Evolutionary conservation across 2,113 vertebrate genomes (phyloP).

Genomic region (Gorsachius goisagi): DNA sequence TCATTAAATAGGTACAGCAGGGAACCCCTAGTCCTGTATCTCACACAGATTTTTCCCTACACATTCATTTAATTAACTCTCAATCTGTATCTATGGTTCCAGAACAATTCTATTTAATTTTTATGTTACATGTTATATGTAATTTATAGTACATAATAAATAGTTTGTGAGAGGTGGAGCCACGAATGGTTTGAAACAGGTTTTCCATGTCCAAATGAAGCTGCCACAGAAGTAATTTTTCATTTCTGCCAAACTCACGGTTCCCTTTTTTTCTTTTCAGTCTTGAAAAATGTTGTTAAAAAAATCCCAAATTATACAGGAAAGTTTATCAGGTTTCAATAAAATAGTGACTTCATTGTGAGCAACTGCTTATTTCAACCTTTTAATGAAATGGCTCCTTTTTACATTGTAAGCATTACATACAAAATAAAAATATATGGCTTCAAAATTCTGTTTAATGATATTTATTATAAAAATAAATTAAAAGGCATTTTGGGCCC

Average conservation of each 20-base stretch:
- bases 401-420: conserved; percentile 58
- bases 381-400: conserved; percentile 59
- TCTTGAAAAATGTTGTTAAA: conserved; percentile 70
- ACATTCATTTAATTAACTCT: conserved; percentile 59
- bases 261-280: conserved; percentile 39
- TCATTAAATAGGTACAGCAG: conserved; percentile 72
- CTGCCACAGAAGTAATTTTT: conserved; percentile 70
- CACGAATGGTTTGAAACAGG: conserved; percentile 67
- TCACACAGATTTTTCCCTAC: neutral
- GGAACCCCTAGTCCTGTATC: conserved; percentile 46
- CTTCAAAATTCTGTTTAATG: conserved; percentile 64
- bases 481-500: conserved; percentile 66
- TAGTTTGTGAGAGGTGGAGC: conserved; percentile 66
- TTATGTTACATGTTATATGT: conserved; percentile 65
- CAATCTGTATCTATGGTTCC: conserved; percentile 54
- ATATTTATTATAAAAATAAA: conserved; percentile 74
- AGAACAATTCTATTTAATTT: conserved; percentile 70
- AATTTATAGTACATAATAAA: conserved; percentile 74
- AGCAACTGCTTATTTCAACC: conserved; percentile 64
- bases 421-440: conserved; percentile 66
- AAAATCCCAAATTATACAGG: conserved; percentile 68
- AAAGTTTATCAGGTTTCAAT: conserved; percentile 76
- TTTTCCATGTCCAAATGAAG: conserved; percentile 72
- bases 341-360: conserved; percentile 79
- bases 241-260: conserved; percentile 70